Base-by-base conservation (phyloP, 2,113 vertebrate genomes). In the Hippocampus comes region DNA sequence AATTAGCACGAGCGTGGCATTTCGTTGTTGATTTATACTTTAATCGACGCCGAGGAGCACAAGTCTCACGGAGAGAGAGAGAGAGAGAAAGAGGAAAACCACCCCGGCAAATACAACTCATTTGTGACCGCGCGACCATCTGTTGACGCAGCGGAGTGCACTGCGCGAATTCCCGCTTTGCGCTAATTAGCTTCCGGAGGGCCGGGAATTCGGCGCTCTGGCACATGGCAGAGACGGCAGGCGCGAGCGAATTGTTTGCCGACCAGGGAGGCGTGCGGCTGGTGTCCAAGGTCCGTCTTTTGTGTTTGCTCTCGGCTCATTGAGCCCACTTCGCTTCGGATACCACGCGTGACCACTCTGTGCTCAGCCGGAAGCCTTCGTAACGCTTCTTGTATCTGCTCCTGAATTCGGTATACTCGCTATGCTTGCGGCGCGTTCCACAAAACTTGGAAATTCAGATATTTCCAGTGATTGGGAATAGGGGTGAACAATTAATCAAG, bases 111-210 rank as follows among this genome's bases (percentile, higher is more conserved):
- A 84, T 70, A 83, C 80, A 81, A 79, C 73, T 82, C 68, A 38
- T 88, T 82, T 87, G 82, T 80, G 73, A 78, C 49, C 63, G 48
- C 51, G 56, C 70, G 83, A 78, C 78, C 87, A 86, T 90, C 87
- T 89, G 89, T 84, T 86, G 87, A 76, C 78, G 81, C 74, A 78
- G 76, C 82, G 77, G 10, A 3, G 74, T 78, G 76, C 64, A 82
- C 70, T 72, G 83, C 76, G 84, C 71, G 79, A 73, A 76, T 84
- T 71, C 78, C 81, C 68, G 34, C 81, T 80, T 72, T 1, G 82
- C 4, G 59, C 86, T 90, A 90, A 90, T 90, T 90, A 80, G 87
- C 89, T 67, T 85, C 87, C 80, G 75, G 77, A 82, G 84, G 86
- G 41, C 79, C 75, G 77, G 77, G 72, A 2, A 74, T 68, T 42